Conservation (phyloP, 2,113 vertebrate species). For the Corythoichthys intestinalis region DNA sequence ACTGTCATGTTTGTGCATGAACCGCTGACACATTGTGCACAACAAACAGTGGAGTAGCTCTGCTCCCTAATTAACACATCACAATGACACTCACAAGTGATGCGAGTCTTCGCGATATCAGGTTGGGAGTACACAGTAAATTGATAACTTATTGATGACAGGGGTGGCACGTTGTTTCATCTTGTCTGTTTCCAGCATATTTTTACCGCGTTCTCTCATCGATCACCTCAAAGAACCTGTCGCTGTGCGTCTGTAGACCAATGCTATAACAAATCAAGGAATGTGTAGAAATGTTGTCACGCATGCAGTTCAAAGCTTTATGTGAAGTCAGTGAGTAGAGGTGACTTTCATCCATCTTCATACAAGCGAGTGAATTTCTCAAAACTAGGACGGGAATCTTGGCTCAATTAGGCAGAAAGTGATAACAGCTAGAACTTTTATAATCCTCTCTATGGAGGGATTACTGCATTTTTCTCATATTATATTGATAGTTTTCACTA, state of each 20-base stretch:
- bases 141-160: conserved; percentile 36
- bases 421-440: too few species aligned
- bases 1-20: conserved; percentile 41
- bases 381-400: background rate
- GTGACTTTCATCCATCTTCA: background rate
- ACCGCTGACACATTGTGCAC: conserved; percentile 38
- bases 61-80: conserved; percentile 55
- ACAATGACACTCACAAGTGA: conserved; percentile 38
- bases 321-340: background rate
- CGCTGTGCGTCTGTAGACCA: background rate
- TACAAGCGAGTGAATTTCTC: background rate
- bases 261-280: background rate
- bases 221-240: background rate
- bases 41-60: conserved; percentile 3
- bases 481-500: too few species aligned
- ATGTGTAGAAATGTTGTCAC: background rate
- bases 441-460: too few species aligned
- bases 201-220: conserved; percentile 15
- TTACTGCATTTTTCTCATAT: too few species aligned
- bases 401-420: too few species aligned
- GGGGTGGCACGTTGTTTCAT: conserved; percentile 5
- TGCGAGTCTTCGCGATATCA: conserved; percentile 20
- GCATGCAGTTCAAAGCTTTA: background rate
- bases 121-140: conserved; percentile 27
- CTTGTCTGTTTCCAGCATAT: background rate